Percentiles rank a stretch among this genome's conserved stretches.
Evolutionary conservation across 2,888 invertebrate genomes (phyloP).

Genomic region (Lissocephala sabroskyi): DNA sequence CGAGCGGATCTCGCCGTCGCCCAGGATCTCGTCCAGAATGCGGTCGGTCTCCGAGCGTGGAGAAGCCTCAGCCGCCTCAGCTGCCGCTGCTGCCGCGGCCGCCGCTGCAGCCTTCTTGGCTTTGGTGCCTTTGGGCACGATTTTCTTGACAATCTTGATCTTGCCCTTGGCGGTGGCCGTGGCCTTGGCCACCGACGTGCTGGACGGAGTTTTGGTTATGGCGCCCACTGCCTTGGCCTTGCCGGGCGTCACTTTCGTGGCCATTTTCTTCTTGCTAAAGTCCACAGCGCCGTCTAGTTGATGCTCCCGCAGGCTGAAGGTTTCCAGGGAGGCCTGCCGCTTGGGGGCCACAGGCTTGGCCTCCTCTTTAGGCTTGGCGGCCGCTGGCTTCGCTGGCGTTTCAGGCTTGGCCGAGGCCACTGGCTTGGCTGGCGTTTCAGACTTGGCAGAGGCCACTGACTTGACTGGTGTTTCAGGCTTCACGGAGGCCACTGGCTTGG

Average conservation of each 20-base stretch:
- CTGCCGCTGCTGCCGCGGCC: not conserved
- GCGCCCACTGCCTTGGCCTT: constrained; percentile 7
- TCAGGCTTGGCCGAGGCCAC: not conserved
- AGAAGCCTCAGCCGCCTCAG: not conserved
- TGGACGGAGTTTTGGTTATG: constrained; percentile 6
- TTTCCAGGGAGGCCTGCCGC: constrained; percentile 41
- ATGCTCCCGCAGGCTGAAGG: constrained; percentile 69
- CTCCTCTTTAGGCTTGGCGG: constrained; percentile 48
- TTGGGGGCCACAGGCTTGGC: constrained; percentile 41
- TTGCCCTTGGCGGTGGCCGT: constrained; percentile 53
- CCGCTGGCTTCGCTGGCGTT: no score
- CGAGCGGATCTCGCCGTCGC: constrained; percentile 56
- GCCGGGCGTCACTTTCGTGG: constrained; percentile 23
- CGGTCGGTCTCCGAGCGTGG: constrained; percentile 63
- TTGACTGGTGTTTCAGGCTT: no score
- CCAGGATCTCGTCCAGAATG: constrained; percentile 68
- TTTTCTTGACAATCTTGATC: constrained; percentile 65
- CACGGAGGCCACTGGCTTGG: not conserved
- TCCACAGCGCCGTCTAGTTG: constrained; percentile 71
- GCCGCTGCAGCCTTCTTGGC: constrained; percentile 43
- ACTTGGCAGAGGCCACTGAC: constrained; percentile 32
- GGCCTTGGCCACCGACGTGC: constrained; percentile 31
- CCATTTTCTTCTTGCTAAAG: constrained; percentile 51
- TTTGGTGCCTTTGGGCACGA: constrained; percentile 65
- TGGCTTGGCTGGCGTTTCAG: not conserved